Conservation (phyloP, 2,797 vertebrate genomes). For the Vultur gryphus region DNA sequence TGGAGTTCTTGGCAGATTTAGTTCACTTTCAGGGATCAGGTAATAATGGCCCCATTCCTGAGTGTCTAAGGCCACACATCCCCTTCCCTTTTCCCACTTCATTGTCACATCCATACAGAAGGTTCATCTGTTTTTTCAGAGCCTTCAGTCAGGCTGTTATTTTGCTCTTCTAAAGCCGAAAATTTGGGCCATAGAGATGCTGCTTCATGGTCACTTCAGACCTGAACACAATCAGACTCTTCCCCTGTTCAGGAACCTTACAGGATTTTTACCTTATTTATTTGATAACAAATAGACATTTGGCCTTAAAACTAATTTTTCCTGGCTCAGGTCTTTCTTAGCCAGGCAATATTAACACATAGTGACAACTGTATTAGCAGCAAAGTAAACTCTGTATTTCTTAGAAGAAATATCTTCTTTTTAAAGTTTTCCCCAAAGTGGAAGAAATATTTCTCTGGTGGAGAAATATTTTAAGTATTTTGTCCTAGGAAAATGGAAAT, state of each 20-base stretch:
- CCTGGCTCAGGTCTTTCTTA: neutral
- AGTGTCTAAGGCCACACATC: neutral
- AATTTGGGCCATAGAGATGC: neutral
- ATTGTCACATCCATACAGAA: neutral
- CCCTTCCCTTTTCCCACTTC: neutral
- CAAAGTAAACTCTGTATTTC: neutral
- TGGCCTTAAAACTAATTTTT: neutral
- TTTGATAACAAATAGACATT: neutral
- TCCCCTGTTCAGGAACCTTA: neutral
- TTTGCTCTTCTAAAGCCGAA: neutral
- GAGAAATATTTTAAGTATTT: neutral
- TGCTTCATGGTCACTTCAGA: neutral
- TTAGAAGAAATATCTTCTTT: neutral
- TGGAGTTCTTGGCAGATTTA: neutral
- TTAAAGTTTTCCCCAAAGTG: neutral
- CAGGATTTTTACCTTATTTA: neutral
- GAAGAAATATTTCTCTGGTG: neutral
- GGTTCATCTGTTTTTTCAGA: neutral
- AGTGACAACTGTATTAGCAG: neutral
- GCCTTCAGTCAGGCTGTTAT: neutral
- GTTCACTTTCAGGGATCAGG: neutral
- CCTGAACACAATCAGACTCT: neutral
- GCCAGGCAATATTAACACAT: neutral
- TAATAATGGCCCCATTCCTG: neutral
- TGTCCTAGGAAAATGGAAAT: neutral